Percentiles rank a stretch among this genome's conserved stretches.
phyloP scores from a whole-genome alignment of 1,140 invertebrate species.

The Tetramorium parvispinum region DNA sequence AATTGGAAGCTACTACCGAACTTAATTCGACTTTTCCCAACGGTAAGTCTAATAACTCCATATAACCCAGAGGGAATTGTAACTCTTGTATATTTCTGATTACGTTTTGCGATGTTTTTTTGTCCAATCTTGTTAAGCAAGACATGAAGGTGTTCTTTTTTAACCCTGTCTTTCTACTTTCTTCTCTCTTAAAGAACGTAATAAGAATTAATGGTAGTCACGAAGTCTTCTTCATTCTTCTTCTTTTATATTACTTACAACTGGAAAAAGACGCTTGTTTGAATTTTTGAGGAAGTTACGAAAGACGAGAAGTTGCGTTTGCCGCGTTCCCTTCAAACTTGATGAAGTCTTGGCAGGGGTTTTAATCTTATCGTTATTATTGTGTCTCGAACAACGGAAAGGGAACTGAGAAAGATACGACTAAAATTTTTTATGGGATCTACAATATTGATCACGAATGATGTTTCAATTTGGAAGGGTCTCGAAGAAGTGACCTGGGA shows the following conservation, averaged over 20 bases:
- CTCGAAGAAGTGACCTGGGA: neutral
- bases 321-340: neutral
- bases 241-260: neutral
- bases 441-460: slow-evolving; percentile 24
- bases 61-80: neutral
- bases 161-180: neutral
- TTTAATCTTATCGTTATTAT: neutral
- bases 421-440: neutral
- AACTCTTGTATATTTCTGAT: neutral
- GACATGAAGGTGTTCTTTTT: neutral
- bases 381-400: neutral
- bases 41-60: slow-evolving; percentile 70
- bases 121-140: neutral
- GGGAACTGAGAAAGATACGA: neutral
- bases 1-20: slow-evolving; percentile 76
- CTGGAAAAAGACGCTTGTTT: neutral
- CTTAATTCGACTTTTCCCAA: slow-evolving; percentile 81
- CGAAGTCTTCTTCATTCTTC: neutral
- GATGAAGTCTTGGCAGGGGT: neutral
- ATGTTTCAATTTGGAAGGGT: slow-evolving; percentile 5
- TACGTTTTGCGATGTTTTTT: neutral
- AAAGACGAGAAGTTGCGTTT: neutral
- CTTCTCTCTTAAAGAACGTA: neutral
- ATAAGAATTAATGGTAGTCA: neutral
- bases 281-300: neutral